Base-by-base conservation (phyloP, 2,888 invertebrate species). In the Caenorhabditis auriculariae region DNA sequence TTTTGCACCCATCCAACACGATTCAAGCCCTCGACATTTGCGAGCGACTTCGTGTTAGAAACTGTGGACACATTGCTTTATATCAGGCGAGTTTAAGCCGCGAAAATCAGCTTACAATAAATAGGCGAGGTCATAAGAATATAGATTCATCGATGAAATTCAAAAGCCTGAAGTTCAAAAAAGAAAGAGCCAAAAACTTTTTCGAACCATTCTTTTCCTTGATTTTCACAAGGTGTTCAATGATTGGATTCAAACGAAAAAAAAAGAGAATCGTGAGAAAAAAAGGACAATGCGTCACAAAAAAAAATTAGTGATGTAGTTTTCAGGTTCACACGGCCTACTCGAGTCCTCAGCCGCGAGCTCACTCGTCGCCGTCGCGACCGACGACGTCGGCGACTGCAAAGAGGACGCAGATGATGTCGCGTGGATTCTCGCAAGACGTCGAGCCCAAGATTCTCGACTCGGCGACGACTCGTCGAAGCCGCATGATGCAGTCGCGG, bases 21-120 rank as follows among this genome's bases (percentile, higher is more conserved):
- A 57, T 78, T 19, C 74, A 73, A 43, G 80, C 78, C 2, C 51
- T 81, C 39, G 80, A 80, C 46, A 74, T 81, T 67, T 79, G 78
- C 39, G 78, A 79, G 56, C 50, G 79, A 44, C 49, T 80, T 53
- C 41, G 77, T 21, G 71, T 67, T n/a, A 54, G 80, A n/a, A 77
- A 78, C 48, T 77, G 79, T 48, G 80, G 80, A 21, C 74, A 76
- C 44, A 72, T 80, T 51, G 78, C 75, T 0, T 62, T 80, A 21
- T 80, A 80, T 63, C 74, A 76, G 66, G 77, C 76, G 17, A 51
- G 52, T 24, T n/a, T n/a, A n/a, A n/a, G n/a, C n/a, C n/a, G n/a
- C n/a, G n/a, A n/a, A n/a, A n/a, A n/a, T n/a, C n/a, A n/a, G n/a
- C n/a, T n/a, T 32, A 7, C 32, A 9, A 15, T 9, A 32, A 7